phyloP scores from a whole-genome alignment of 2,888 invertebrate species.

The Apodemia mormo region DNA sequence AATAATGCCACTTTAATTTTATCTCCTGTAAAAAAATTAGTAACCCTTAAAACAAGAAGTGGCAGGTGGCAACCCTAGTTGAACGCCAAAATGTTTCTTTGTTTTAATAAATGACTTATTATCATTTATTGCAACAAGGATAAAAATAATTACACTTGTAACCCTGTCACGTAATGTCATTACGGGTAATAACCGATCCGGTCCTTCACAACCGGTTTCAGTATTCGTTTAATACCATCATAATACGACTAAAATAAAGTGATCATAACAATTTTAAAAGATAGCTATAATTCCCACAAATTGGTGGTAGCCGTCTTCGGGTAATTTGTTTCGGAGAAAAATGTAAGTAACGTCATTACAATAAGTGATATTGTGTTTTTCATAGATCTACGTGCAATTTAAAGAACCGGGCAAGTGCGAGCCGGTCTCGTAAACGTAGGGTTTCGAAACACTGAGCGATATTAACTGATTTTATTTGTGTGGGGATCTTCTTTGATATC shows the following conservation, averaged over 20 bases:
- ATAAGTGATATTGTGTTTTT: neutral
- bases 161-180: slow-evolving; percentile 36
- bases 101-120: neutral
- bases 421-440: too few relatives aligned
- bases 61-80: too few relatives aligned
- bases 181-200: slow-evolving; percentile 33
- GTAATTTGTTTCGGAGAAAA: slow-evolving; percentile 3
- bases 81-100: too few relatives aligned
- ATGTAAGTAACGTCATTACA: neutral
- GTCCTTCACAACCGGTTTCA: slow-evolving; percentile 4
- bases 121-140: slow-evolving; percentile 31
- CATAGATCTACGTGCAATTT: neutral
- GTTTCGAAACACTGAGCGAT: too few relatives aligned
- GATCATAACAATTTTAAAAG: slow-evolving; percentile 1
- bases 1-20: too few relatives aligned
- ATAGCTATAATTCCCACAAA: slow-evolving; percentile 3
- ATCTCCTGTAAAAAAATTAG: too few relatives aligned
- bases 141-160: slow-evolving; percentile 41
- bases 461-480: too few relatives aligned
- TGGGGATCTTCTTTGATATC: too few relatives aligned
- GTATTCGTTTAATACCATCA: neutral
- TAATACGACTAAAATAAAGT: slow-evolving; percentile 7
- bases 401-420: neutral
- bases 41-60: too few relatives aligned
- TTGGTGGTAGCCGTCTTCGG: neutral